Evolutionary conservation across 1,140 invertebrate genomes (phyloP), one percentile per base, ranked within the genome.

Genomic region (Paramacrobiotus metropolitanus): DNA sequence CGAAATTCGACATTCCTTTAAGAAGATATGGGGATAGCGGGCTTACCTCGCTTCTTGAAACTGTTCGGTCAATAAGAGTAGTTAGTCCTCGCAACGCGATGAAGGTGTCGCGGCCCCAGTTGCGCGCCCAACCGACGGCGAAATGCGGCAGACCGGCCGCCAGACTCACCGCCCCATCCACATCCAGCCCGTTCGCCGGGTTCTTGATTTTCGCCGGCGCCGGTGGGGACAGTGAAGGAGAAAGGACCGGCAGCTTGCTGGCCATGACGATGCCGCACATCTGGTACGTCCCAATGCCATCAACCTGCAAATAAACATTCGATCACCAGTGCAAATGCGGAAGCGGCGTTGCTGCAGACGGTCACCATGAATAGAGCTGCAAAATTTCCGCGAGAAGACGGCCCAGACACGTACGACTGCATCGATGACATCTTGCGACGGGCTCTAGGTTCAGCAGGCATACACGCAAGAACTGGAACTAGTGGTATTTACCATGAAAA

Each of bases 51-150:
- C 90, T 71, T 95, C 91, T 61, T 83, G 71, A 68, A 81, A 81
- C 64, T 90, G 78, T 29, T 77, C 77, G 30, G 78, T 77, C 1
- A 94, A 73, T 40, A 97, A 73, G 60, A 94, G 79, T 44, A 94
- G n/a, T n/a, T n/a, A n/a, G 72, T 30, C 94, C 94, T 65, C 88
- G 81, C 20, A 98, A 68, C 15, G 94, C 77, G 61, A 99, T 96
- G 70, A 99, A 98, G 1, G 94, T 99, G 72, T 99, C 95, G 63
- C 95, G 77, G 29, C 95, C 95, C 95, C 95, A 99, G 75, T 89
- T 95, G 67, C 95, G 79, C 87, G 91, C 95, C 70, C 95, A 93
- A 31, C 91, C 91, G 63, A 80, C 79, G 1, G 83, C 77, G 74
- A 93, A 94, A 73, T 94, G 87, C 28, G 91, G 88, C 61, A 96